These are phyloP conservation scores for Folsomia manolachei DNA, from an alignment of 2,888 invertebrate species.

Conservation along the genomic window DNA sequence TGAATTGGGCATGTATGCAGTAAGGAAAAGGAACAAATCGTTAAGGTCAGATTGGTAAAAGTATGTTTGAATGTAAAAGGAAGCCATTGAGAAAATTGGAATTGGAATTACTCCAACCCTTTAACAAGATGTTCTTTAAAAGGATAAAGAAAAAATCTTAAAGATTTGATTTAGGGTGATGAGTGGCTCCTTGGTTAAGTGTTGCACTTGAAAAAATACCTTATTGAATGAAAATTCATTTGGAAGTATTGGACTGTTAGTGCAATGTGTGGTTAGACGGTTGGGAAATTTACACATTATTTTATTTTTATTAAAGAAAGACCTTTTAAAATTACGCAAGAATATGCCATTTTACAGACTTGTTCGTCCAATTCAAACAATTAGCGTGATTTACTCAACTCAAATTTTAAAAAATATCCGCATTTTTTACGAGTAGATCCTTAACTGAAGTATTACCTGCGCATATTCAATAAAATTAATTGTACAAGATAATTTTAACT, in stretches of 20 bases:
- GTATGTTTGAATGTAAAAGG: not conserved
- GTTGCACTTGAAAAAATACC: not conserved
- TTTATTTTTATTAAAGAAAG: not conserved
- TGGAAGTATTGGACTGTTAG: not conserved
- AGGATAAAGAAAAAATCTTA: too few relatives aligned
- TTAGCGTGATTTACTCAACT: not conserved
- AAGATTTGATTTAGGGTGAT: not conserved
- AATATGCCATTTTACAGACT: not conserved
- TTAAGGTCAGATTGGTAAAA: not conserved
- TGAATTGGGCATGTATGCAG: too few relatives aligned
- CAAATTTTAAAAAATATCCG: not conserved
- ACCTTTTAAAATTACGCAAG: not conserved
- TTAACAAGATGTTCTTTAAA: not conserved
- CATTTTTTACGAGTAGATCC: not conserved
- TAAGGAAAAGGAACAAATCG: not conserved
- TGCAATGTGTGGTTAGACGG: too few relatives aligned
- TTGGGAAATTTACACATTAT: too few relatives aligned
- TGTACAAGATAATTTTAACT: too few relatives aligned
- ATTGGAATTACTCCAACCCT: not conserved
- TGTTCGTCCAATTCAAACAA: not conserved
- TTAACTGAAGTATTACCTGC: too few relatives aligned
- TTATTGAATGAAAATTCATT: not conserved
- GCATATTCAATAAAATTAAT: too few relatives aligned
- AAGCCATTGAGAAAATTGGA: too few relatives aligned
- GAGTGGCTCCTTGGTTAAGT: not conserved